These are phyloP conservation scores for Muraenolepis orangiensis DNA, from an alignment of 2,797 vertebrate genomes.

Conservation along the genomic window DNA sequence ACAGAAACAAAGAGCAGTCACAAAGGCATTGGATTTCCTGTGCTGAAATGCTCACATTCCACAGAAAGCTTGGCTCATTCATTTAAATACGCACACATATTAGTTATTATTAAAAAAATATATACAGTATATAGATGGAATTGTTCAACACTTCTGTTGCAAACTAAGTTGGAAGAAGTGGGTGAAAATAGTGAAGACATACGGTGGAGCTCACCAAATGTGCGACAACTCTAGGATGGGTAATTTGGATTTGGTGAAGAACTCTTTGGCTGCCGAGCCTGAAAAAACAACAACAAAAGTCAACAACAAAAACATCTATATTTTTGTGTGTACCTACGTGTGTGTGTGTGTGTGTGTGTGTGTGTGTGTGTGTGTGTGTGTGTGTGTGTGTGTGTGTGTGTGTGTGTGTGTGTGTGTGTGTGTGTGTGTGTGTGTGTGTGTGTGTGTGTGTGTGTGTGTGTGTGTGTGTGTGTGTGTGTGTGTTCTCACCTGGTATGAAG, in stretches of 20 bases:
- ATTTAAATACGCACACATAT: too few species aligned
- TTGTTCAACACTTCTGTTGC: neutral
- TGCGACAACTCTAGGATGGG: slow-evolving; percentile 99
- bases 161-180: neutral
- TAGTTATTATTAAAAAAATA: neutral
- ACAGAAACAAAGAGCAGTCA: too few species aligned
- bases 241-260: slow-evolving; percentile 99
- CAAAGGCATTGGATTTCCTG: too few species aligned
- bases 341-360: neutral
- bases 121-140: neutral
- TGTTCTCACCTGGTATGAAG: slow-evolving; percentile 93
- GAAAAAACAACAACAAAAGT: slow-evolving; percentile 46
- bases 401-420: neutral
- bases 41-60: neutral
- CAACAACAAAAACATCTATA: neutral
- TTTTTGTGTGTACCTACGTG: neutral
- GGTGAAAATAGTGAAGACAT: neutral
- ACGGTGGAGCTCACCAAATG: slow-evolving; percentile 88
- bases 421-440: neutral
- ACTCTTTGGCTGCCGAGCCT: slow-evolving; percentile 99
- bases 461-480: neutral
- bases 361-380: neutral
- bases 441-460: neutral
- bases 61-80: neutral
- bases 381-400: neutral